Evolutionary conservation across 2,797 vertebrate genomes (phyloP).

Genomic region (Falco berigora): DNA sequence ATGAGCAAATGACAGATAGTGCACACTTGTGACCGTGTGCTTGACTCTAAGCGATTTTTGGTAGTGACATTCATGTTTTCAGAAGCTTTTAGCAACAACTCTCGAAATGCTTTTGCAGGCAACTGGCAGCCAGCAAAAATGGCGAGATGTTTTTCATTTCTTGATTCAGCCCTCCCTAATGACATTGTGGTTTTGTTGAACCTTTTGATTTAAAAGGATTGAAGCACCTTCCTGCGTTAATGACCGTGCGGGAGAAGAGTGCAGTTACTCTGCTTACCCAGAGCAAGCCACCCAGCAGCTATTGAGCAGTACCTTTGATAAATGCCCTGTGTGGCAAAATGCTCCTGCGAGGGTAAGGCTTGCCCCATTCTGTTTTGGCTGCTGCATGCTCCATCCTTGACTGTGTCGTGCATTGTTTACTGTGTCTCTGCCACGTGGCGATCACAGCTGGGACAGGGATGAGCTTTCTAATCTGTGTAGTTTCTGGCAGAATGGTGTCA

Average conservation of each 20-base stretch:
- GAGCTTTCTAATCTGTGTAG: background rate
- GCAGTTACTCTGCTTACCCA: background rate
- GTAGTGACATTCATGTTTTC: background rate
- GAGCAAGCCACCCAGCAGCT: background rate
- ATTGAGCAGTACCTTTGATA: background rate
- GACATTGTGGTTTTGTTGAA: background rate
- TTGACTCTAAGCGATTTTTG: background rate
- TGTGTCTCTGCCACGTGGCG: background rate
- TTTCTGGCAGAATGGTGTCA: background rate
- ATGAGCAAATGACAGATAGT: background rate
- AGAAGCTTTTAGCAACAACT: background rate
- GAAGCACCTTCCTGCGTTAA: background rate
- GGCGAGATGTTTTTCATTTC: background rate
- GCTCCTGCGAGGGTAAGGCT: background rate
- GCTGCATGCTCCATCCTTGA: background rate
- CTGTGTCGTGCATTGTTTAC: fast-evolving
- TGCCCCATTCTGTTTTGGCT: background rate
- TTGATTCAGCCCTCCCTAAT: background rate
- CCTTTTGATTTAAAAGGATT: background rate
- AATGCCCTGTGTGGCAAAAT: background rate
- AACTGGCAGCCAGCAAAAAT: background rate
- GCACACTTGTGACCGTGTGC: background rate
- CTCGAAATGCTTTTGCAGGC: background rate
- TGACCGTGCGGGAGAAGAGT: background rate
- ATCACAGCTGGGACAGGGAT: fast-evolving